These are phyloP conservation scores for Macropodus opercularis DNA, from an alignment of 2,797 vertebrate species.

Conservation along the genomic window DNA sequence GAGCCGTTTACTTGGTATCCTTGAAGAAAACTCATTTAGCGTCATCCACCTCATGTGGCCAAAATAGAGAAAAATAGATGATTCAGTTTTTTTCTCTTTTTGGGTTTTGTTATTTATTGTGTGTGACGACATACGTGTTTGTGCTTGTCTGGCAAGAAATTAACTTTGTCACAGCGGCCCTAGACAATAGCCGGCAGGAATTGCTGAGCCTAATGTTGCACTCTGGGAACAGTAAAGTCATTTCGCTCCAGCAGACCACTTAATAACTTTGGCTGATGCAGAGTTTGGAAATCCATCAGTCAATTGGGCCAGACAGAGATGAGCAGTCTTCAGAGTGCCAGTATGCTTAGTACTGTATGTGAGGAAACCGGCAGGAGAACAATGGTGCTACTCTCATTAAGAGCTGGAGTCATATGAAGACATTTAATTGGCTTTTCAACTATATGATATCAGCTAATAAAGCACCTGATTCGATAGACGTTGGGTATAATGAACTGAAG, in stretches of 20 bases:
- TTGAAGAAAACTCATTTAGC: slow-evolving; percentile 48
- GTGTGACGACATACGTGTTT: slow-evolving; percentile 64
- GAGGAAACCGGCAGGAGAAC: slow-evolving; percentile 40
- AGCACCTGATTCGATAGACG: slow-evolving; percentile 9
- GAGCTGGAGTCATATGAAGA: slow-evolving; percentile 29
- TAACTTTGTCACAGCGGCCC: slow-evolving; percentile 74
- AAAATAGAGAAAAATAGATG: slow-evolving; percentile 46
- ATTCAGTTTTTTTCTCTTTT: slow-evolving; percentile 39
- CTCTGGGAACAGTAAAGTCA: slow-evolving; percentile 73
- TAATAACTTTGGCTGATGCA: slow-evolving; percentile 75
- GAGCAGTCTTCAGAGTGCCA: slow-evolving; percentile 60
- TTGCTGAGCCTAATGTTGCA: slow-evolving; percentile 72
- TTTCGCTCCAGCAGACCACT: slow-evolving; percentile 77
- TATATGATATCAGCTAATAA: slow-evolving; percentile 5
- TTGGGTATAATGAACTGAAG: slow-evolving; percentile 7
- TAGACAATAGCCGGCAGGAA: slow-evolving; percentile 75
- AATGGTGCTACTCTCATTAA: slow-evolving; percentile 41
- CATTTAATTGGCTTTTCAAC: slow-evolving; percentile 29
- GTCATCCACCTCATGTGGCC: slow-evolving; percentile 37
- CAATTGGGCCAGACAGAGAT: slow-evolving; percentile 62
- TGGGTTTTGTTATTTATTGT: slow-evolving; percentile 67
- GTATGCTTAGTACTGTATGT: slow-evolving; percentile 45
- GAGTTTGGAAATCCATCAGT: slow-evolving; percentile 72
- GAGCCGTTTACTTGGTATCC: slow-evolving; percentile 28
- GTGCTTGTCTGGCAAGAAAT: slow-evolving; percentile 78